Conservation (phyloP, 2,113 vertebrate genomes). For the Oreochromis tanganicae region DNA sequence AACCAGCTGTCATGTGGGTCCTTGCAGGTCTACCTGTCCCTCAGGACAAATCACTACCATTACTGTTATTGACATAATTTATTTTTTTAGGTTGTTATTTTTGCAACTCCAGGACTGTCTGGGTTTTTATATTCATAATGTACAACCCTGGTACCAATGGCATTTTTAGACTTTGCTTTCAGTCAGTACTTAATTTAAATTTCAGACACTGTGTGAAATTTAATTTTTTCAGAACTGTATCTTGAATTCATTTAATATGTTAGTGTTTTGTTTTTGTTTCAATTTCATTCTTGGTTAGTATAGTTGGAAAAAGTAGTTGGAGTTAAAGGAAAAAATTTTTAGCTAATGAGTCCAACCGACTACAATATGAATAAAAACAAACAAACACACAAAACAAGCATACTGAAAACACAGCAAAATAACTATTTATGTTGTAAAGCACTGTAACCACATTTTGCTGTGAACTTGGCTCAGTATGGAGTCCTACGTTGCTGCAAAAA, state of each 20-base stretch:
- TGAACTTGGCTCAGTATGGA: background rate
- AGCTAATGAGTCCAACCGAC: background rate
- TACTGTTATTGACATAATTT: background rate
- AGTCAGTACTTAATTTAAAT: background rate
- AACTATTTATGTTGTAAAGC: background rate
- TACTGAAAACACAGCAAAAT: background rate
- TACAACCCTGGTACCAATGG: background rate
- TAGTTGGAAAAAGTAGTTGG: background rate
- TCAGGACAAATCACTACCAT: background rate
- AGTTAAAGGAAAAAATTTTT: background rate
- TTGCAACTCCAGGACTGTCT: background rate
- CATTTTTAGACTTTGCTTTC: background rate
- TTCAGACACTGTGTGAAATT: background rate
- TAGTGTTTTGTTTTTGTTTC: background rate
- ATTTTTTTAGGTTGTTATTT: background rate
- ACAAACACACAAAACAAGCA: background rate
- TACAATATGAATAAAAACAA: background rate
- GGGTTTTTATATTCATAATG: background rate
- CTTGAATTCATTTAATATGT: background rate
- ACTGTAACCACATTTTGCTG: background rate
- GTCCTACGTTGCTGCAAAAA: background rate
- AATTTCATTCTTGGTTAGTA: background rate
- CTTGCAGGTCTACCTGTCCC: background rate
- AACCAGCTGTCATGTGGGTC: background rate
- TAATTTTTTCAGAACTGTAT: background rate